phyloP scores from a whole-genome alignment of 2,797 vertebrate genomes.

The Onychomys torridus region DNA sequence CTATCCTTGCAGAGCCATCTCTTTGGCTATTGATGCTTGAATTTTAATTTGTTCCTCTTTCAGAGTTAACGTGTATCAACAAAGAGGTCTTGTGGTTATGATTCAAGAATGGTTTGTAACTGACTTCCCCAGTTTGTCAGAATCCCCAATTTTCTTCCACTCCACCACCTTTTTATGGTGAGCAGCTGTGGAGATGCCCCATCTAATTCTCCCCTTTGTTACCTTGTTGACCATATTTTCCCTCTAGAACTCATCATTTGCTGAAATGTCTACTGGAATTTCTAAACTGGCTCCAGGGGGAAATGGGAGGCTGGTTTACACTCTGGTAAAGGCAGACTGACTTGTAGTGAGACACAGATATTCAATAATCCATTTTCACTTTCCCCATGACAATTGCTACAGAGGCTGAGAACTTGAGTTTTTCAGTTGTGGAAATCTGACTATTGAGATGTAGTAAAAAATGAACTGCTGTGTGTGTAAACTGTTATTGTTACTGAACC shows the following conservation, averaged over 20 bases:
- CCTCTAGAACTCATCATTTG: not conserved
- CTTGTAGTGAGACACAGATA: not conserved
- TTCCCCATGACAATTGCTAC: not conserved
- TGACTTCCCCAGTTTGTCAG: not conserved
- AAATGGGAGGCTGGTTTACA: not conserved
- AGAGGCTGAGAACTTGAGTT: not conserved
- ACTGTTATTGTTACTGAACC: not conserved
- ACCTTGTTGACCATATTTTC: not conserved
- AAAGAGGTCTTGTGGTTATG: not conserved
- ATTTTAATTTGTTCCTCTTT: conserved; percentile 16
- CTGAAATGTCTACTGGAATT: not conserved
- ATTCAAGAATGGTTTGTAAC: not conserved
- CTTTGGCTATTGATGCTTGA: not conserved
- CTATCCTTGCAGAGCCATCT: not conserved
- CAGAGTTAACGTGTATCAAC: not conserved
- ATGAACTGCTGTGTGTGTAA: not conserved
- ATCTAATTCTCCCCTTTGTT: not conserved
- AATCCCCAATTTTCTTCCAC: not conserved
- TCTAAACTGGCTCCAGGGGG: not conserved
- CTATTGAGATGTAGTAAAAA: conserved; percentile 1
- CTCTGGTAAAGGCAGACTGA: not conserved
- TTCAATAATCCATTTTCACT: not conserved
- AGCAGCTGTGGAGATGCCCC: not conserved
- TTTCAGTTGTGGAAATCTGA: not conserved
- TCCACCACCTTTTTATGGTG: not conserved